Evolutionary conservation across 1,140 invertebrate species (phyloP).

Genomic region (Orius insidiosus): DNA sequence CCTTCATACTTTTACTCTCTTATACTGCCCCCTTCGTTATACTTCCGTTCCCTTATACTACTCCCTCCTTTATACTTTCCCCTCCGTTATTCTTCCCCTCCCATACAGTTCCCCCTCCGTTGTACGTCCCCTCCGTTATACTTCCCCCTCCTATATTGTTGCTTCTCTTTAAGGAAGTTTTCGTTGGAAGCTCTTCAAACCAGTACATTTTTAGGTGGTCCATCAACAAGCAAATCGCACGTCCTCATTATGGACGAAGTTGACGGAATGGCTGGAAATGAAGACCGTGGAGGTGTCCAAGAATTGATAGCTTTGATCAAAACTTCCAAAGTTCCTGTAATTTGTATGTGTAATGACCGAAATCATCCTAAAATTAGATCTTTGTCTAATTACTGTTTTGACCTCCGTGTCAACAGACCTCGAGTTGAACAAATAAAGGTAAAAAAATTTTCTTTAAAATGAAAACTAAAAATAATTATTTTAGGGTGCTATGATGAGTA

Average conservation of each 20-base stretch:
- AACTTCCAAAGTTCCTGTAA: conserved; percentile 72
- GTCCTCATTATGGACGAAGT: conserved; percentile 99
- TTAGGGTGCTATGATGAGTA: conserved; percentile 69
- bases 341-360: conserved; percentile 98
- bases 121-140: too few species aligned
- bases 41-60: too few species aligned
- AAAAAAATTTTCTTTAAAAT: conserved; percentile 16
- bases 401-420: conserved; percentile 70
- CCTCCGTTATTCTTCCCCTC: too few species aligned
- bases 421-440: conserved; percentile 80
- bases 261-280: conserved; percentile 98
- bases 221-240: conserved; percentile 40
- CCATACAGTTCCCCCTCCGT: too few species aligned
- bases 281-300: conserved; percentile 91
- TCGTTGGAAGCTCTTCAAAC: too few species aligned
- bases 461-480: conserved; percentile 15
- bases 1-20: too few species aligned
- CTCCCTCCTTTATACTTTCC: too few species aligned
- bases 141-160: too few species aligned
- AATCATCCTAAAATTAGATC: conserved; percentile 87
- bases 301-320: conserved; percentile 92
- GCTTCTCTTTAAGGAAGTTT: too few species aligned
- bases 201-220: conserved; percentile 12
- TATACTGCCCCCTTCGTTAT: too few species aligned
- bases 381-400: conserved; percentile 86